These are phyloP conservation scores for Cathartes aura DNA, from an alignment of 2,113 vertebrate species.

Conservation along the genomic window DNA sequence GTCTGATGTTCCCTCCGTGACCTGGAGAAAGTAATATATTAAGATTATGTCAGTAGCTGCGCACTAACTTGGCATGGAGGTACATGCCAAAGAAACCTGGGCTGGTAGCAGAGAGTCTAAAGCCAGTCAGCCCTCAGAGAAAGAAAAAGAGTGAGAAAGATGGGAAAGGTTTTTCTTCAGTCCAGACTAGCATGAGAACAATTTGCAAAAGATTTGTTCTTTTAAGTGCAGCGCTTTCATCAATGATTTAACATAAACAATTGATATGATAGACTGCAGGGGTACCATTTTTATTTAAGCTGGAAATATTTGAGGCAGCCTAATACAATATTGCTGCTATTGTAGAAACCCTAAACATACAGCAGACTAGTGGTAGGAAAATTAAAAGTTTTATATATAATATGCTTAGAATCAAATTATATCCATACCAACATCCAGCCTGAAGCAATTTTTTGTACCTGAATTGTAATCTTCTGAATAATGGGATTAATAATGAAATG, in stretches of 20 bases:
- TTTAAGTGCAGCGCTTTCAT: neutral
- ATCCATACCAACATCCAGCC: neutral
- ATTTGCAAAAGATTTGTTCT: neutral
- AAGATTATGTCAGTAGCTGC: neutral
- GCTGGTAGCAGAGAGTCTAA: neutral
- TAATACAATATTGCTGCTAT: neutral
- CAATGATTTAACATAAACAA: neutral
- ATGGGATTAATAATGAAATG: neutral
- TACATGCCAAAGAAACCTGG: neutral
- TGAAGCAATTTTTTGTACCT: neutral
- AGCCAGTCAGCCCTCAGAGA: neutral
- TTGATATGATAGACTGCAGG: neutral
- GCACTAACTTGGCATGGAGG: accelerated
- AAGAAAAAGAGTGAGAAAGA: neutral
- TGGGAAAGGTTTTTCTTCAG: neutral
- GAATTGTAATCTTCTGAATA: neutral
- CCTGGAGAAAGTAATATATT: neutral
- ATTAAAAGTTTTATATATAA: neutral
- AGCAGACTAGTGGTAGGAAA: neutral
- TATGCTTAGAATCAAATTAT: neutral
- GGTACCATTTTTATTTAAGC: neutral
- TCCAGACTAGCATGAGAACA: neutral
- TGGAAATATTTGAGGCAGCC: neutral
- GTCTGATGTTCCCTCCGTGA: neutral
- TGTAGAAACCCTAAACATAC: neutral